Percentiles rank a stretch among this genome's conserved stretches.
phyloP scores from a whole-genome alignment of 1,140 invertebrate species.

The Euwallacea similis region DNA sequence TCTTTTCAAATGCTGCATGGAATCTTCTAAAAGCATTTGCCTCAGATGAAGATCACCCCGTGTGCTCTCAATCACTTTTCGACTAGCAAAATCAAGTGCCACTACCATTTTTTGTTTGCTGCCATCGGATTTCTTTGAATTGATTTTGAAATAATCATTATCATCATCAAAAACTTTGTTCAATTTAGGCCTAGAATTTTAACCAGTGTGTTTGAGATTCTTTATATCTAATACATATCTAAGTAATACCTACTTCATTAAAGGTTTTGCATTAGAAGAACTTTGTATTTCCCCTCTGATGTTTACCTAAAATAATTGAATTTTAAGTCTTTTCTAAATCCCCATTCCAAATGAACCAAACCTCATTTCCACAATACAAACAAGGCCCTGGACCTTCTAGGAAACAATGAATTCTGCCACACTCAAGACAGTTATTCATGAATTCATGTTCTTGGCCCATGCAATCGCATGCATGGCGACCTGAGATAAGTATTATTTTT shows the following conservation, averaged over 20 bases:
- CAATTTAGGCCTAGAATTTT: slow-evolving; percentile 51
- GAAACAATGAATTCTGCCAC: slow-evolving; percentile 92
- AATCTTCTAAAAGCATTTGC: slow-evolving; percentile 43
- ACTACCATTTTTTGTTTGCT: slow-evolving; percentile 62
- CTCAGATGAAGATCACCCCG: slow-evolving; percentile 43
- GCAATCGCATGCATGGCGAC: slow-evolving; percentile 87
- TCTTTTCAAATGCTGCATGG: slow-evolving; percentile 44
- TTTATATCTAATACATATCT: not conserved
- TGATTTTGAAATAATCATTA: slow-evolving; percentile 86
- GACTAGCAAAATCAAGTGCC: slow-evolving; percentile 83
- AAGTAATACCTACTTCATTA: slow-evolving; percentile 38
- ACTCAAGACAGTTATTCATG: slow-evolving; percentile 91
- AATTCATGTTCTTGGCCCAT: slow-evolving; percentile 88
- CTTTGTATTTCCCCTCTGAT: slow-evolving; percentile 39
- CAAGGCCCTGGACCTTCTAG: slow-evolving; percentile 97
- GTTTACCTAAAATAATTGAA: slow-evolving; percentile 25
- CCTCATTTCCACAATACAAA: slow-evolving; percentile 84
- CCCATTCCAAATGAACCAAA: slow-evolving; percentile 47
- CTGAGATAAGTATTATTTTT: slow-evolving; percentile 55
- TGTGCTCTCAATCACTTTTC: slow-evolving; percentile 53
- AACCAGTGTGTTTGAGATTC: not conserved
- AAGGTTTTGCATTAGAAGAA: slow-evolving; percentile 29
- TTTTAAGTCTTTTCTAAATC: not conserved
- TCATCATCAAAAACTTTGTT: slow-evolving; percentile 95
- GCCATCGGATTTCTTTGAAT: slow-evolving; percentile 68